A percentile compares a stretch with the other conserved stretches of the same genome.
phyloP scores from a whole-genome alignment of 2,888 invertebrate species.

The Drosophila setosimentum region DNA sequence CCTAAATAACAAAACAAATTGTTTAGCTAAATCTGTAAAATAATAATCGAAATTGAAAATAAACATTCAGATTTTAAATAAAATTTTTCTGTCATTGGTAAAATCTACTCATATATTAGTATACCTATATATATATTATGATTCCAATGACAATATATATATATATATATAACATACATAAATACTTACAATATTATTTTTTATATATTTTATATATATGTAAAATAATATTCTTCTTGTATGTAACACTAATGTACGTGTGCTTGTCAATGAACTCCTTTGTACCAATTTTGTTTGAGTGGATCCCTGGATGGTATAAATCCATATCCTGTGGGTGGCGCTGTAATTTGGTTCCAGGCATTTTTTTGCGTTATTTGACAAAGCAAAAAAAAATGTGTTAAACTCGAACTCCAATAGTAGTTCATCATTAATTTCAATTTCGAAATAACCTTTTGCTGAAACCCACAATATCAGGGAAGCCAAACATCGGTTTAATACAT shows the following conservation, averaged over 20 bases:
- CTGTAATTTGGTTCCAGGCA: background rate
- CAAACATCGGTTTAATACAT: background rate
- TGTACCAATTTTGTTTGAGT: too few species aligned
- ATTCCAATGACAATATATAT: background rate
- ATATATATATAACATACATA: background rate
- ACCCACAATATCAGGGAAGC: background rate
- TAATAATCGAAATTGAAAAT: background rate
- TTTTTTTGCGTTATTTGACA: background rate
- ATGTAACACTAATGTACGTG: background rate
- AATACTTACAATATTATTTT: background rate
- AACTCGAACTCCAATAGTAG: background rate
- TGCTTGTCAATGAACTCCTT: background rate
- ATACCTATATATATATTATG: background rate
- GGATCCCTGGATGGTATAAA: too few species aligned
- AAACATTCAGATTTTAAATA: background rate
- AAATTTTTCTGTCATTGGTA: background rate
- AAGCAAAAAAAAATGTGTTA: too few species aligned
- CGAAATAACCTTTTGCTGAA: background rate
- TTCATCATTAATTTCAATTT: background rate
- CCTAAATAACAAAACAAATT: background rate
- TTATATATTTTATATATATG: background rate
- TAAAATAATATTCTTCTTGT: background rate
- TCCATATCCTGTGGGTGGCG: background rate
- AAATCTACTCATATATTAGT: background rate
- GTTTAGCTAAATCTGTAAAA: background rate